Base-by-base conservation (phyloP, 1,140 invertebrate species). In the Leptinotarsa lineolata region DNA sequence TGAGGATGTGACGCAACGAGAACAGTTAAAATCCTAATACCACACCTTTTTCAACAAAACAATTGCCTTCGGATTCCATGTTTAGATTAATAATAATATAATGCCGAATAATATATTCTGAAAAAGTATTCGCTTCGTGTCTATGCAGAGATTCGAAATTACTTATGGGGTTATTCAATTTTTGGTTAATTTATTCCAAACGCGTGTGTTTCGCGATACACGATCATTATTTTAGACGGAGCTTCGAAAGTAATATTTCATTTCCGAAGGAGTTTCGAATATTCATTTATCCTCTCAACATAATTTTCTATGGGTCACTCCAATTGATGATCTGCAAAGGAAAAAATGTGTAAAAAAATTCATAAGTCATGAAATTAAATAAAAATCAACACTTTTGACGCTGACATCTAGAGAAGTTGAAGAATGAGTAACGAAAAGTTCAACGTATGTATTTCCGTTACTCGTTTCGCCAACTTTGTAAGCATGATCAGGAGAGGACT, bases 11-110 rank as follows among this genome's bases (percentile, higher is more conserved):
- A 72, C 63, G 70, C 46, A 64, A 65, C 44, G 20, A 20, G 6
- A 64, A 72, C 70, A 64, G 70, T 72, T 65, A 21, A 65, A 61
- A 58, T 48, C 45, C 54, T 70, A 70, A 70, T 72, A 72, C 70
- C 70, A 72, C 70, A 72, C 70, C 70, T 72, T 72, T 72, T 72
- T 59, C 61, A 44, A 72, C 69, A 72, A 64, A 72, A 72, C 70
- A 72, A 72, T 72, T 54, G 61, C 13, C 18, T 65, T 20, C 30
- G 45, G 70, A 72, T 22, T 72, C 70, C 70, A 72, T 72, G 70
- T 72, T 72, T 65, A 66, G 70, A 72, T 72, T 72, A 65, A 72
- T 72, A 72, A 72, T 68, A 68, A 22, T 44, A 59, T 61, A 22
- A 70, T 18, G 12, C 68, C 21, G 44, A 48, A 70, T 70, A 70